Conservation (phyloP, 1,140 invertebrate genomes). For the Pseudobourletiella spinata region DNA sequence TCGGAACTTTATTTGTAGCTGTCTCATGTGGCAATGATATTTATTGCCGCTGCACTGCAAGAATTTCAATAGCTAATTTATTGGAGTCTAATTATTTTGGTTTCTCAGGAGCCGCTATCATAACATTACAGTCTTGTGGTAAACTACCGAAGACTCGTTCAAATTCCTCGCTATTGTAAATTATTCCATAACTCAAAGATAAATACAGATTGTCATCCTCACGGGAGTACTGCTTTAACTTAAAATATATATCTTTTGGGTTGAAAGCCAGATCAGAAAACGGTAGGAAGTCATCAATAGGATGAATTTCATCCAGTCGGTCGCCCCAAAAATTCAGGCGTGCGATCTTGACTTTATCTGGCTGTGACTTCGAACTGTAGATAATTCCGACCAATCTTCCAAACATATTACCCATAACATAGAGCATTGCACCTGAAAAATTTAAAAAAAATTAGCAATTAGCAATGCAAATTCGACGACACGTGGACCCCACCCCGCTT, state of each 20-base stretch:
- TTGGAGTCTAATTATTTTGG: too few relatives aligned
- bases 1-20: not conserved
- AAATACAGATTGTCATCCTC: not conserved
- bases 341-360: conserved; percentile 2
- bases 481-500: too few relatives aligned
- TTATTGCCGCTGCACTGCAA: too few relatives aligned
- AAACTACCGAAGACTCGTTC: conserved; percentile 4
- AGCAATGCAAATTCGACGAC: not conserved
- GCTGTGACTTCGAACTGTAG: not conserved
- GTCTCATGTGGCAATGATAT: too few relatives aligned
- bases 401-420: conserved; percentile 11
- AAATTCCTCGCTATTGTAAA: conserved; percentile 6
- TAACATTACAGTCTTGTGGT: too few relatives aligned
- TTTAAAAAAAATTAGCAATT: not conserved
- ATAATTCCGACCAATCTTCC: conserved; percentile 3
- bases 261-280: not conserved
- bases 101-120: too few relatives aligned
- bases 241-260: not conserved
- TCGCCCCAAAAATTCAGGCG: conserved; percentile 16
- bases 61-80: too few relatives aligned
- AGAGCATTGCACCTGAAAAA: conserved; percentile 9
- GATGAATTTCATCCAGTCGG: not conserved
- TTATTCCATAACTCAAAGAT: not conserved
- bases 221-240: not conserved
- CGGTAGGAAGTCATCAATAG: conserved; percentile 1